Conservation (phyloP, 1,140 invertebrate genomes). For the Sycobia sp. region DNA sequence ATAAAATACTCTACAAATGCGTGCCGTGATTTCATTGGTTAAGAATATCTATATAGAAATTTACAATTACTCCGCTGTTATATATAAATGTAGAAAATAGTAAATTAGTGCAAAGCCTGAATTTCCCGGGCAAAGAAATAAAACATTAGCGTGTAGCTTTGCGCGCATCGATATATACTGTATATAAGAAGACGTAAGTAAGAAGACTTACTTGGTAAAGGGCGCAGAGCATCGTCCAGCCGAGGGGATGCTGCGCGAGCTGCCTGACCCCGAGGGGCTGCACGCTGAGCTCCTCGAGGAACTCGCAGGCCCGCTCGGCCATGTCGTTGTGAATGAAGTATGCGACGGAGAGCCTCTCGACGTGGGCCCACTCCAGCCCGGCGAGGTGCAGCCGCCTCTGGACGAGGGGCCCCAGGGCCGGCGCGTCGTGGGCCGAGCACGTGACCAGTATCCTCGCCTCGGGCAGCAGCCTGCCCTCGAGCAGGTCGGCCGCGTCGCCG, state of each 20-base stretch:
- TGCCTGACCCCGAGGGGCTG: constrained; percentile 51
- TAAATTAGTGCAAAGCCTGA: too few relatives aligned
- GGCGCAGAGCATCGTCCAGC: constrained; percentile 63
- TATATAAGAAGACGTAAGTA: too few relatives aligned
- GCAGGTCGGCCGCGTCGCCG: constrained; percentile 60
- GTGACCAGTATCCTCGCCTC: constrained; percentile 64
- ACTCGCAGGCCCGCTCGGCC: constrained; percentile 52
- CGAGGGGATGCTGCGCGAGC: constrained; percentile 62
- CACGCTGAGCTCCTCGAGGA: constrained; percentile 48
- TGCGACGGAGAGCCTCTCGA: constrained; percentile 58
- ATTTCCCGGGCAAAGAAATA: background rate
- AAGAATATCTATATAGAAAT: too few relatives aligned
- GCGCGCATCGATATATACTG: too few relatives aligned
- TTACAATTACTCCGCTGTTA: too few relatives aligned
- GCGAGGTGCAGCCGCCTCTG: constrained; percentile 60
- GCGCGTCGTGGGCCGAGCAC: constrained; percentile 52
- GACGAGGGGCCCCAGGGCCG: constrained; percentile 51
- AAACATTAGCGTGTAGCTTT: background rate
- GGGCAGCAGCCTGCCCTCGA: constrained; percentile 64
- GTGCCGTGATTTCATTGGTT: too few relatives aligned
- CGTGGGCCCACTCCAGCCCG: constrained; percentile 63
- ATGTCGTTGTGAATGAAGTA: constrained; percentile 61
- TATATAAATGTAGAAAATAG: too few relatives aligned
- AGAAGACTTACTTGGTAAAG: constrained; percentile 57
- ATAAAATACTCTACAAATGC: too few relatives aligned